Percentiles rank a stretch among this genome's conserved stretches.
Conservation (phyloP, 2,113 vertebrate species). For the Ariopsis seemanni region DNA sequence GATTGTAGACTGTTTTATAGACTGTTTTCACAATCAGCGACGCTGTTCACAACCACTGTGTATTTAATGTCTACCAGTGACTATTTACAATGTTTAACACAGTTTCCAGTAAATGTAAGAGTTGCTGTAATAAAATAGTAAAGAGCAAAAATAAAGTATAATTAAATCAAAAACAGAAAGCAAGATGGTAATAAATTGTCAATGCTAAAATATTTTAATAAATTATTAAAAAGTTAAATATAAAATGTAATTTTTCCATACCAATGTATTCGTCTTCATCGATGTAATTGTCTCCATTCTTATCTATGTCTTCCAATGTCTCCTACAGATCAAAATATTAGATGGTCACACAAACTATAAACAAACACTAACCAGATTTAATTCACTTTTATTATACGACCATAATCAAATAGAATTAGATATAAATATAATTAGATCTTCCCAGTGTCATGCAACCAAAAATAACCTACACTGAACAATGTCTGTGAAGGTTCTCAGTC, state of each 20-base stretch:
- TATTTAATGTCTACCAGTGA: background rate
- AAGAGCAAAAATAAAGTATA: background rate
- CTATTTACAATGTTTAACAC: background rate
- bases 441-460: background rate
- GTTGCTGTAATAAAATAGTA: background rate
- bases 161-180: background rate
- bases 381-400: background rate
- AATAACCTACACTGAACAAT: background rate
- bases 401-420: background rate
- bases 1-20: background rate
- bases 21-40: background rate
- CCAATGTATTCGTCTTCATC: slow-evolving; percentile 97
- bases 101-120: background rate
- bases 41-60: background rate
- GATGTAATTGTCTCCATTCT: slow-evolving; percentile 89
- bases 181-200: background rate
- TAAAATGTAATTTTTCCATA: slow-evolving; percentile 60
- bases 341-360: slow-evolving; percentile 43
- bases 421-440: background rate
- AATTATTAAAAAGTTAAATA: background rate
- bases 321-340: slow-evolving; percentile 75
- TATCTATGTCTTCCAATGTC: slow-evolving; percentile 97
- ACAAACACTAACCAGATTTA: background rate
- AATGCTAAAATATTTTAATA: background rate
- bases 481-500: too few species aligned